Base-by-base conservation (phyloP, 2,888 invertebrate species). In the Trisateles emortualis region DNA sequence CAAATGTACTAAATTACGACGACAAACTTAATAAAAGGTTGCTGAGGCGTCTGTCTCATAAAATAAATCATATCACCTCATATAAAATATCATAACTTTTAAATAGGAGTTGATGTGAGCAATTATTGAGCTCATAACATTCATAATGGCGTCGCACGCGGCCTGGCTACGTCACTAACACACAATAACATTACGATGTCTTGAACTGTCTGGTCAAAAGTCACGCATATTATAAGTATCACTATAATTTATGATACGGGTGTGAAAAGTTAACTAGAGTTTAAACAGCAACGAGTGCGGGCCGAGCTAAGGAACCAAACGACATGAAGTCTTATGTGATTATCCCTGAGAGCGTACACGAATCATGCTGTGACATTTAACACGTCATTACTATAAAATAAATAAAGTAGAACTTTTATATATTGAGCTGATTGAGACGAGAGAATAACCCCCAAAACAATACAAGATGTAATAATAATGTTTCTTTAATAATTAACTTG, bases 361-460 rank as follows among this genome's bases (percentile, higher is more conserved):
- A 72, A 72, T 74, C 70, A 67, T 40, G 59, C 54, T 32, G 57
- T 58, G 70, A 74, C 63, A 69, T 69, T 72, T 72, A 73, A 74
- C 76, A 71, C 68, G 58, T 69, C 52, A 47, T 74, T 70, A 74
- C 72, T 70, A 62, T 49, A 3, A 69, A 53, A 64, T 58, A 54
- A 68, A 72, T 72, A 69, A 73, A 68, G 64, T 62, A 52, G 43
- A 38, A 26, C 44, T 41, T 13, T 22, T 50, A 32, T 49, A 22
- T 66, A 46, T 10, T 41, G 6, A 35, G 39, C 16, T 24, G 16
- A 10, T 43, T 35, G 39, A 17, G 8, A 1, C 39, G 10, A 33
- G 8, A 29, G n/a, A n/a, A n/a, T n/a, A n/a, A n/a, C n/a, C n/a
- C n/a, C n/a, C n/a, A n/a, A n/a, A n/a, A n/a, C n/a, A n/a, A n/a